Evolutionary conservation across 2,797 vertebrate species (phyloP).

Genomic region (Bradypodion pumilum): DNA sequence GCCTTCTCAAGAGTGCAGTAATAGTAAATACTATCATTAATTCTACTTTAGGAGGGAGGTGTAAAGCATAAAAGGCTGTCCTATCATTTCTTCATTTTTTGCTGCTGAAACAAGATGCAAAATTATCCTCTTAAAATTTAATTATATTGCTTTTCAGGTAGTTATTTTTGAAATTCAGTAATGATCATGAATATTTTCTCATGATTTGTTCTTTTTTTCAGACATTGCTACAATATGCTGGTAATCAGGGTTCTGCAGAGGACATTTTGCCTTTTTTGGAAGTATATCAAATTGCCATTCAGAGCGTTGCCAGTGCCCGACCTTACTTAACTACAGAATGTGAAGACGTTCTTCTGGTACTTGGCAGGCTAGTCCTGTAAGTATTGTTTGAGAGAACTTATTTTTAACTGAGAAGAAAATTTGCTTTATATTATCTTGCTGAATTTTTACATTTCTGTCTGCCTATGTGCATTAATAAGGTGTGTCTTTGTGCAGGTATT

Average conservation of each 20-base stretch:
- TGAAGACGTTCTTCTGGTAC: slow-evolving; percentile 91
- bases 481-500: not conserved
- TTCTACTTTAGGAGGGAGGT: not conserved
- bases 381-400: slow-evolving; percentile 64
- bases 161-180: not conserved
- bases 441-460: not conserved
- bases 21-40: not conserved
- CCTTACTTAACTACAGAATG: slow-evolving; percentile 94
- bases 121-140: not conserved
- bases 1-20: not conserved
- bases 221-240: slow-evolving; percentile 94
- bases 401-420: slow-evolving; percentile 10
- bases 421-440: slow-evolving; percentile 11
- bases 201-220: slow-evolving; percentile 72
- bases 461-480: not conserved
- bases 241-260: slow-evolving; percentile 92
- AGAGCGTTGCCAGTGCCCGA: slow-evolving; percentile 92
- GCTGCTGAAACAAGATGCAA: not conserved
- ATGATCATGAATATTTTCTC: not conserved
- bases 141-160: not conserved
- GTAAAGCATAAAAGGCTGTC: not conserved
- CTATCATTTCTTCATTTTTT: not conserved
- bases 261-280: slow-evolving; percentile 91
- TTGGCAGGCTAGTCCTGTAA: slow-evolving; percentile 97
- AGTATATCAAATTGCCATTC: slow-evolving; percentile 95